Base-by-base conservation (phyloP, 2,888 invertebrate genomes). In the Himalopsyche anomala region DNA sequence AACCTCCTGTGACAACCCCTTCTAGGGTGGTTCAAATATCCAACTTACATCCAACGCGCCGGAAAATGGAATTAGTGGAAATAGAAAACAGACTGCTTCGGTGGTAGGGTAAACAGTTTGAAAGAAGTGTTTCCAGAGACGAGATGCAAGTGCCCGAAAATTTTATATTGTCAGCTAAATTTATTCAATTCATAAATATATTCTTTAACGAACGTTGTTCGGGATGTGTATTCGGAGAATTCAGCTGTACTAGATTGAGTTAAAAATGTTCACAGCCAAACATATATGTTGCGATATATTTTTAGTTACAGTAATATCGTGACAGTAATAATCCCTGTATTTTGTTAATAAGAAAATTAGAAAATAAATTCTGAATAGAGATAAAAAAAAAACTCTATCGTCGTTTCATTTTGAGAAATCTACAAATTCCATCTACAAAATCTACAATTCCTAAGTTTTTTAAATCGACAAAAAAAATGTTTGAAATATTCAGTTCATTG, bases 41-140 rank as follows among this genome's bases (percentile, higher is more conserved):
- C 83, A 55, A 86, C 83, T 80, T 79, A 36, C 80, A 56, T 80
- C 84, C 84, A 55, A 80, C 84, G 42, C 84, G 56, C 83, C 56
- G 86, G 87, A 83, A 86, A 87, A 86, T 83, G 81, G 80, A 87
- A 86, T 86, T 86, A 87, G 84, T 83, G 45, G 80, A 80, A 80
- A 85, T 56, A 36, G 38, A 80, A 38, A 80, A 38, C 42, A 42
- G 80, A 80, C 38, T 40, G 36, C 40, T 38, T 40, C 80, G 38
- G 62, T 19, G n/a, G 80, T 9, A 42, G 80, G 80, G 40, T 80
- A 80, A 80, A 80, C 42, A 42, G 80, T 36, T n/a, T 19, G 80
- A 42, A 38, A 80, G 40, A 80, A 80, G 36, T 80, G 80, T 40
- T n/a, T n/a, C 11, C 80, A 36, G 28, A 62, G 62, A 56, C n/a